Percentiles rank a stretch among this genome's conserved stretches.
Conservation (phyloP, 2,113 vertebrate genomes). For the Chrysemys picta region DNA sequence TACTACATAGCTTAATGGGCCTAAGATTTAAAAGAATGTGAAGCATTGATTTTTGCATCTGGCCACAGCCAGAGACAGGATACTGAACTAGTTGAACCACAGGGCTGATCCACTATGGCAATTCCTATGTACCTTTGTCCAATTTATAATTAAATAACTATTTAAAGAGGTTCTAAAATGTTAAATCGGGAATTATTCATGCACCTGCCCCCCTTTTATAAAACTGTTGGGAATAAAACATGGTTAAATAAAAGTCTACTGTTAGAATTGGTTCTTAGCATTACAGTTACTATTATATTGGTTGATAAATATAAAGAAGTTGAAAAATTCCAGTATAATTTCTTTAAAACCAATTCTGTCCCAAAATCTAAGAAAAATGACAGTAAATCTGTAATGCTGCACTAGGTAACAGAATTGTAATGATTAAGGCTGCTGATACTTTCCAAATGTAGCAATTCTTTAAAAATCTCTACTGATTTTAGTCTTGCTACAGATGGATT, state of each 20-base stretch:
- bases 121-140: neutral
- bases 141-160: neutral
- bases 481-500: neutral
- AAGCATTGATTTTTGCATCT: neutral
- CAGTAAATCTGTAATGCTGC: neutral
- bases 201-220: neutral
- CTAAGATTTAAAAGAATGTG: neutral
- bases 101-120: neutral
- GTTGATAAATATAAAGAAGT: neutral
- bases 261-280: neutral
- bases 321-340: neutral
- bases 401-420: neutral
- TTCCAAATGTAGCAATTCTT: neutral
- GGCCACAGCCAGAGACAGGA: neutral
- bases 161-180: neutral
- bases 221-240: neutral
- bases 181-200: neutral
- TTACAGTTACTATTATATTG: neutral
- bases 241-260: neutral
- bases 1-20: neutral
- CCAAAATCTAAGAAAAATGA: neutral
- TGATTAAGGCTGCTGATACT: neutral
- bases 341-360: neutral
- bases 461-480: neutral
- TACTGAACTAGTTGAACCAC: neutral